Percentiles rank a stretch among this genome's conserved stretches.
phyloP scores from a whole-genome alignment of 92 coral and sea anemone species.

The Porites lobata region DNA sequence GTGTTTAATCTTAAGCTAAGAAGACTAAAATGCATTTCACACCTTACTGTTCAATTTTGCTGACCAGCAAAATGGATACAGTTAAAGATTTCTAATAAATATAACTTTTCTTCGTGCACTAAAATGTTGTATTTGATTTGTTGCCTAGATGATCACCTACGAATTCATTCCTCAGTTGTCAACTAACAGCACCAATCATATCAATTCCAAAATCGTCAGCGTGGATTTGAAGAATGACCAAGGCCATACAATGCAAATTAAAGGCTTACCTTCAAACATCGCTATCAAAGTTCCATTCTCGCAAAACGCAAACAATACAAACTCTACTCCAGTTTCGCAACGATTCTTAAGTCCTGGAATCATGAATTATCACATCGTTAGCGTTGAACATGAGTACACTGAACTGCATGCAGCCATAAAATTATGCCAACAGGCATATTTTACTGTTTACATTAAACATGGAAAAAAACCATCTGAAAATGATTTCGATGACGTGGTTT shows the following conservation, averaged over 20 bases:
- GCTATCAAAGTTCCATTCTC: constrained; percentile 21
- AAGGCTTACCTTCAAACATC: constrained; percentile 19
- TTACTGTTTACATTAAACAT: constrained; percentile 10
- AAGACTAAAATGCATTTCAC: too few species aligned
- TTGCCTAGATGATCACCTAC: constrained; percentile 20
- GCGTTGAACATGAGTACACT: not conserved
- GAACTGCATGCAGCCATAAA: not conserved
- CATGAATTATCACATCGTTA: constrained; percentile 38
- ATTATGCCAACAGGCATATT: not conserved
- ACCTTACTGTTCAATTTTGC: too few species aligned
- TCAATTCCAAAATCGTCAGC: constrained; percentile 38
- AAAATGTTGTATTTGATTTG: not conserved
- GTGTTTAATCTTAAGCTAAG: too few species aligned
- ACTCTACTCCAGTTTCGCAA: not conserved
- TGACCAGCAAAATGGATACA: too few species aligned
- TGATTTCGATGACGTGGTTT: not conserved
- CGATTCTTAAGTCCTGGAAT: constrained; percentile 39
- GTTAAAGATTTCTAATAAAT: too few species aligned
- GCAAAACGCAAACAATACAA: not conserved
- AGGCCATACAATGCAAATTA: constrained; percentile 8
- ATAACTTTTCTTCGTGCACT: not conserved
- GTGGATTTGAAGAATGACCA: constrained; percentile 36
- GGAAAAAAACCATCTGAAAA: constrained; percentile 2
- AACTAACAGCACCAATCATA: not conserved
- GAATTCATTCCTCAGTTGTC: constrained; percentile 4